Conservation (phyloP, 1,140 invertebrate genomes). For the Drosophila nigromelanica region DNA sequence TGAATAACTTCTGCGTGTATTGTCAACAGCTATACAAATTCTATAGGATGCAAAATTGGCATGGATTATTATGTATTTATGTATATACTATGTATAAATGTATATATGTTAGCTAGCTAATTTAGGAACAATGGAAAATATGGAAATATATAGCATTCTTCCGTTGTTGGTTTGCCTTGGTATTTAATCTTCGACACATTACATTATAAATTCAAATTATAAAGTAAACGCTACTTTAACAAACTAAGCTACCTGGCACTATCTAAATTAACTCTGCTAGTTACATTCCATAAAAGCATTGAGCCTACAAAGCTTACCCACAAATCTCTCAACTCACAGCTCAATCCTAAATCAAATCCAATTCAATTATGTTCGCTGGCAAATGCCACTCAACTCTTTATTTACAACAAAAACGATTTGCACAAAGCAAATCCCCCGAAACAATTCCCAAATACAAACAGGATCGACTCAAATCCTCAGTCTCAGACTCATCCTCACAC, state of each 20-base stretch:
- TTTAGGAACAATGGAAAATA: too few relatives aligned
- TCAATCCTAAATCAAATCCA: slow-evolving; percentile 34
- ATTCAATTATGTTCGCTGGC: slow-evolving; percentile 43
- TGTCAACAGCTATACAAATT: too few relatives aligned
- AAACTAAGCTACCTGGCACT: background rate
- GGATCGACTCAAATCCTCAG: slow-evolving; percentile 31
- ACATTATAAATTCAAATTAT: too few relatives aligned
- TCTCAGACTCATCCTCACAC: slow-evolving; percentile 34
- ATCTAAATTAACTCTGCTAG: background rate
- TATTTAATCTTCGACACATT: too few relatives aligned
- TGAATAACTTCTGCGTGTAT: too few relatives aligned
- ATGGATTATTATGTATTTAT: too few relatives aligned
- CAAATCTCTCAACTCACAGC: slow-evolving; percentile 16
- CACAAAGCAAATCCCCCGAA: slow-evolving; percentile 34
- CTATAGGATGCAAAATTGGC: too few relatives aligned
- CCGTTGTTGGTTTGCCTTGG: too few relatives aligned
- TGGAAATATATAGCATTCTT: too few relatives aligned
- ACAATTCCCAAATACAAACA: slow-evolving; percentile 41
- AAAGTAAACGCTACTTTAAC: background rate
- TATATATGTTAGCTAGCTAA: too few relatives aligned
- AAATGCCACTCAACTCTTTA: slow-evolving; percentile 42
- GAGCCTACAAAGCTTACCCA: slow-evolving; percentile 4
- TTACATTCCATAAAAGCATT: background rate
- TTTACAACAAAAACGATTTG: slow-evolving; percentile 30
- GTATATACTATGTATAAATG: too few relatives aligned